Conservation (phyloP, 2,113 vertebrate species). For the Barnardius zonarius region DNA sequence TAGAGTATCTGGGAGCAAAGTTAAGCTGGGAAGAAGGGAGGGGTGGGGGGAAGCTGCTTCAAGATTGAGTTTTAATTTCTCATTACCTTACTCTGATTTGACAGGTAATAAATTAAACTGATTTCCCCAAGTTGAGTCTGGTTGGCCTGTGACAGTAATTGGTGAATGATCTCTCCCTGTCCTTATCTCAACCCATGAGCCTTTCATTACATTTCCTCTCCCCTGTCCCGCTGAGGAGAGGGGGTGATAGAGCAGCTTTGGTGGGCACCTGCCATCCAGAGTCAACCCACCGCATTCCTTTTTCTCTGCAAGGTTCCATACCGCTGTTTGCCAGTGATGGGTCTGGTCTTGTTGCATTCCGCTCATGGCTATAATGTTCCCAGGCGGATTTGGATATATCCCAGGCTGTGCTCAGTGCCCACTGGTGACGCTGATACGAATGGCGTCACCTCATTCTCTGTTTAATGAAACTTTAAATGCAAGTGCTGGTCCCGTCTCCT, state of each 20-base stretch:
- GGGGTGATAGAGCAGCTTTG: background rate
- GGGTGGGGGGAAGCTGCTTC: background rate
- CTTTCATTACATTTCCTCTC: background rate
- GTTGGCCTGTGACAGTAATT: background rate
- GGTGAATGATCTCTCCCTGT: background rate
- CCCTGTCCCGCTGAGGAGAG: background rate
- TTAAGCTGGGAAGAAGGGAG: background rate
- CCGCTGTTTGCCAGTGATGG: background rate
- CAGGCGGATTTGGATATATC: background rate
- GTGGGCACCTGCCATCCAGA: background rate
- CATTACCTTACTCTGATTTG: background rate
- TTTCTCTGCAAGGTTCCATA: background rate
- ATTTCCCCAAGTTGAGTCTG: background rate
- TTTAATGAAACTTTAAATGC: conserved; percentile 56
- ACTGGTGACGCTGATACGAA: background rate
- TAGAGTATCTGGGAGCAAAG: background rate
- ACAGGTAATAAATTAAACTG: background rate
- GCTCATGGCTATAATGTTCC: background rate
- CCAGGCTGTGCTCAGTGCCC: background rate
- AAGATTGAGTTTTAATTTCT: background rate
- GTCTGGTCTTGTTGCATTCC: background rate
- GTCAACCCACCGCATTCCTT: background rate
- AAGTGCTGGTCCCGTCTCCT: background rate
- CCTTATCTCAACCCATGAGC: background rate
- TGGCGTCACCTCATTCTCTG: background rate